Evolutionary conservation across 2,888 invertebrate genomes (phyloP).

Genomic region (Eupithecia pulchellata): DNA sequence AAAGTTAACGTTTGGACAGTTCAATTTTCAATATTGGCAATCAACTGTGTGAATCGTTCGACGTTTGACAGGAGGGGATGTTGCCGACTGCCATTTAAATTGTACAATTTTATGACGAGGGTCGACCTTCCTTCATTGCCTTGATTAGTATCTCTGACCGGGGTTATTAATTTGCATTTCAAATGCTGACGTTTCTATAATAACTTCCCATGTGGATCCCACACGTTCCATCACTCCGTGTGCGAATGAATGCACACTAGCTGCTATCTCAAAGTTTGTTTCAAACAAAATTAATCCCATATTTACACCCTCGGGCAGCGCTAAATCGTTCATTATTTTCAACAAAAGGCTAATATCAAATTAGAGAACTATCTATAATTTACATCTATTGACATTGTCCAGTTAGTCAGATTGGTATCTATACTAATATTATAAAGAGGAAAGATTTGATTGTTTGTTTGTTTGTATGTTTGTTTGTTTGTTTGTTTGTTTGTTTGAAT

Average conservation of each 20-base stretch:
- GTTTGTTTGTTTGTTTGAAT: too few relatives aligned
- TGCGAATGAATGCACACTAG: neutral
- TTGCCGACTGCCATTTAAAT: slow-evolving; percentile 63
- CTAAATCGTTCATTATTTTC: neutral
- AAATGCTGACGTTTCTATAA: slow-evolving; percentile 45
- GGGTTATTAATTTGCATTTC: slow-evolving; percentile 54
- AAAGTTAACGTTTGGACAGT: slow-evolving; percentile 67
- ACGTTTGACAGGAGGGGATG: slow-evolving; percentile 63
- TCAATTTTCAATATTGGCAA: slow-evolving; percentile 75
- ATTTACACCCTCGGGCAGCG: neutral
- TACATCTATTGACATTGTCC: neutral
- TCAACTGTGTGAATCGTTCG: slow-evolving; percentile 62
- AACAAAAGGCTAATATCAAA: neutral
- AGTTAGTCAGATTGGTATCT: neutral
- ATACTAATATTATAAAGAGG: too few relatives aligned
- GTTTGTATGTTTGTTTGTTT: too few relatives aligned
- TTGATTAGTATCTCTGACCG: slow-evolving; percentile 54
- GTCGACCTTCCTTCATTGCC: slow-evolving; percentile 59
- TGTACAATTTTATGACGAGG: slow-evolving; percentile 68
- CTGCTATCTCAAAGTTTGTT: neutral
- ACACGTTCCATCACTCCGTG: neutral
- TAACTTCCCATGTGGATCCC: slow-evolving; percentile 27
- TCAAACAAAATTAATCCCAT: neutral
- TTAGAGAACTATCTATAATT: neutral
- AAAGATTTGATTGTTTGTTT: too few relatives aligned